Base-by-base conservation (phyloP, 2,113 vertebrate genomes). In the Grammomys dolichurus region DNA sequence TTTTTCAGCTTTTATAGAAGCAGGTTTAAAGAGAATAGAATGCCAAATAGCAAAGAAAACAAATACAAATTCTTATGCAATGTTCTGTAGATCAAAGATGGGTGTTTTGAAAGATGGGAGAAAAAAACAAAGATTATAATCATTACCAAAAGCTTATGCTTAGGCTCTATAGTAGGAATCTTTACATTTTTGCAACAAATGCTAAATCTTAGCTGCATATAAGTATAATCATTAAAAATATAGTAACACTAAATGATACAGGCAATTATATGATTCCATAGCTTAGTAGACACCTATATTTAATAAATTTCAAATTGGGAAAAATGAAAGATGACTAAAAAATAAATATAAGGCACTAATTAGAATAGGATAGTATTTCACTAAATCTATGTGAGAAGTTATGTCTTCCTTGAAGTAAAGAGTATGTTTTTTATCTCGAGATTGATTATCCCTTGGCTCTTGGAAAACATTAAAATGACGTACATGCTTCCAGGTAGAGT, bases 391-490 rank as follows among this genome's bases (percentile, higher is more conserved):
- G 73, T 93, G 78, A 22, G 87, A 96, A 94, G 14, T 89, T 80
- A 91, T 51, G 73, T 97, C 91, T 90, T 63, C 48, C 90, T 91
- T 94, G 73, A 72, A 89, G 54, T 56, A 54, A 84, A 95, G 69
- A 91, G 5, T n/a, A 89, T 82, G 36, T 13, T 89, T 96, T 96
- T 96, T 95, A 17, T 93, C 56, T 91, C 73, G 7, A 95, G 95
- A 96, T 33, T 89, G 73, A 96, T 94, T 96, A 93, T 87, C 51
- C 82, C 28, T 51, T 96, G 54, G 90, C 77, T 24, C 54, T 89
- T 43, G 33, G 87, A 73, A 97, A 94, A 58, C 89, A 95, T 93
- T 96, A 96, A 97, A 96, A 93, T 96, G 96, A 96, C 92, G 93
- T 91, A 89, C 84, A 95, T 60, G 93, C 78, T 95, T 97, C 22